Percentiles rank a stretch among this genome's conserved stretches.
Evolutionary conservation across 2,797 vertebrate species (phyloP).

Genomic region (Nyctalus aviator): DNA sequence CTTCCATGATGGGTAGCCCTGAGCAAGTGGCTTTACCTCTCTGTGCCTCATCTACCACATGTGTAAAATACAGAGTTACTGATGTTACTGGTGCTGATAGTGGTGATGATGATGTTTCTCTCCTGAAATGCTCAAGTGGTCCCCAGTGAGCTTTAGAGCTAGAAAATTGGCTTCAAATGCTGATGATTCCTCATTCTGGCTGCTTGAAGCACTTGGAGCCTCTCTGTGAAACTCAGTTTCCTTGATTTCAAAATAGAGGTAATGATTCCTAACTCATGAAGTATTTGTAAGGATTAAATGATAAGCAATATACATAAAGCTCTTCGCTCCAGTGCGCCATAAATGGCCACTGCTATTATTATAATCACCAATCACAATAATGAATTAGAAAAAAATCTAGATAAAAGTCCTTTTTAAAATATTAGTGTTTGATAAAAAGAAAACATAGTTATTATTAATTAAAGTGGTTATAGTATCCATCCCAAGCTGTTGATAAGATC

Average conservation of each 20-base stretch:
- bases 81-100: not conserved
- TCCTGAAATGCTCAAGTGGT: not conserved
- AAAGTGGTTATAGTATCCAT: not conserved
- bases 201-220: not conserved
- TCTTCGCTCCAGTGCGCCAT: not conserved
- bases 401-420: not conserved
- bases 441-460: slow-evolving; percentile 49
- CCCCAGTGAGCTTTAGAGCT: not conserved
- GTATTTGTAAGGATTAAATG: slow-evolving; percentile 3
- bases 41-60: not conserved
- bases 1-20: not conserved
- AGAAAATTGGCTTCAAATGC: not conserved
- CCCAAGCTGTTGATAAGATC: not conserved
- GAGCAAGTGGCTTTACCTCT: not conserved
- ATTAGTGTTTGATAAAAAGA: not conserved
- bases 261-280: not conserved
- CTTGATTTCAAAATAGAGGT: slow-evolving; percentile 37
- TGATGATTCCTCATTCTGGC: not conserved
- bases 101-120: not conserved
- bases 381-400: not conserved
- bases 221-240: not conserved
- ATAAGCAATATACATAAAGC: not conserved
- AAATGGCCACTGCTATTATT: not conserved
- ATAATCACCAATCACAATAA: not conserved
- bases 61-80: not conserved